Base-by-base conservation (phyloP, 2,797 vertebrate genomes). In the Argentina silus region DNA sequence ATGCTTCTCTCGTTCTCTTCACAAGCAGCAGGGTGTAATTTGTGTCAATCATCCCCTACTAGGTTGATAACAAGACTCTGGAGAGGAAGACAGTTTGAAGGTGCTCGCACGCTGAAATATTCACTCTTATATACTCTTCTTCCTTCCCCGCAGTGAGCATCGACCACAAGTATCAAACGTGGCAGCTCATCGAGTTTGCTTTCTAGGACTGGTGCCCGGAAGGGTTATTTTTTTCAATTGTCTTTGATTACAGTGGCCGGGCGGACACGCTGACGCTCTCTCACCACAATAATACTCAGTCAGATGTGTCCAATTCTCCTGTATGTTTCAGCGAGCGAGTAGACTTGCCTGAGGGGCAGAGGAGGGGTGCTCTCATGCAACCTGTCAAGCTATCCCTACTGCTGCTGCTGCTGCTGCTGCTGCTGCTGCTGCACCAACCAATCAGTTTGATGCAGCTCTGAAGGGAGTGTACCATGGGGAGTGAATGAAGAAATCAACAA, bases 41-140 rank as follows among this genome's bases (percentile, higher is more conserved):
- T 76, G 51, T 77, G 71, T 78, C 78, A 81, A 64, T 84, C 78
- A 73, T 36, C 60, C 36, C 44, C 42, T 77, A 19, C 53, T 47
- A 1, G 63, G 63, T 67, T 76, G 67, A 79, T 72, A 65, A 11
- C 6, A 15, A 60, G 61, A 67, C 42, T 66, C 61, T 57, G 9
- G 15, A 57, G 51, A 55, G 15, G 14, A 44, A 70, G 42, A 65
- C 53, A 72, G 47, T 44, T 21, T 51, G 19, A 43, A 42, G 5
- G 6, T 19, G 55, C 45, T 48, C n/a, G 6, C 59, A 19, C 0
- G 0, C 44, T 68, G 17, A 66, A 64, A 72, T 69, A 69, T 74
- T 44, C 27, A 67, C 14, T 15, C 47, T 15, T 42, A 69, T 64
- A 67, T 70, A 19, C 27, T 67, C 15, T 12, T 57, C 14, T 47